A percentile compares a stretch with the other conserved stretches of the same genome.
Conservation (phyloP, 2,888 invertebrate genomes). For the Auanema sp. region DNA sequence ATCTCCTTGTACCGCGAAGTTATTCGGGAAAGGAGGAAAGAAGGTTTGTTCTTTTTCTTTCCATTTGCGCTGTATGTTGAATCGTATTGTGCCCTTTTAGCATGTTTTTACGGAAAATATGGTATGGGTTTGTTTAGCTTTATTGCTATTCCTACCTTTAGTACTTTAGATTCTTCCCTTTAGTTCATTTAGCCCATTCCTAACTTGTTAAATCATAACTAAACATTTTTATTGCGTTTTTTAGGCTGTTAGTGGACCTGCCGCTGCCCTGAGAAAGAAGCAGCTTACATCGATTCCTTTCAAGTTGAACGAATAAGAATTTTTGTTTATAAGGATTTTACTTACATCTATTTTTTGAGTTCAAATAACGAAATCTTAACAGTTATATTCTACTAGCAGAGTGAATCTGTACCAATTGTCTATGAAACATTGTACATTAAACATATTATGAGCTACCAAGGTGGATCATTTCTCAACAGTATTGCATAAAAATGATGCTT, state of each 20-base stretch:
- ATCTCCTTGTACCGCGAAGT: conserved; percentile 46
- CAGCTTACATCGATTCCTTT: conserved; percentile 45
- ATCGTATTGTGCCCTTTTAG: conserved; percentile 3
- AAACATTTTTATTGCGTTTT: conserved; percentile 14
- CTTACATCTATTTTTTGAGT: no score
- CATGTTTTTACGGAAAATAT: conserved; percentile 8
- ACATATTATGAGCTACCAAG: no score
- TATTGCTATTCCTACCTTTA: not conserved
- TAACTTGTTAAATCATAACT: no score
- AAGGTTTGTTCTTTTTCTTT: conserved; percentile 12
- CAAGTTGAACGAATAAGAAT: conserved; percentile 30
- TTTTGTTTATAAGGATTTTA: no score
- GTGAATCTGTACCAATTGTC: no score
- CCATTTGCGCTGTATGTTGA: not conserved
- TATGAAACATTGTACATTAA: no score
- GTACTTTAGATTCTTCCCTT: conserved; percentile 3
- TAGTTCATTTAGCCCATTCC: conserved; percentile 4
- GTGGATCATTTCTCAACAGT: no score
- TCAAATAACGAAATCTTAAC: no score
- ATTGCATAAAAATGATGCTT: no score
- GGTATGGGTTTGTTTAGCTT: not conserved
- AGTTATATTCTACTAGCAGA: no score
- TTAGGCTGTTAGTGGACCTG: conserved; percentile 37
- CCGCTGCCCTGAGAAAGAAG: conserved; percentile 43
- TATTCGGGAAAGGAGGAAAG: conserved; percentile 30